These are phyloP conservation scores for Bombycilla garrulus DNA, from an alignment of 2,113 vertebrate genomes.

Conservation along the genomic window DNA sequence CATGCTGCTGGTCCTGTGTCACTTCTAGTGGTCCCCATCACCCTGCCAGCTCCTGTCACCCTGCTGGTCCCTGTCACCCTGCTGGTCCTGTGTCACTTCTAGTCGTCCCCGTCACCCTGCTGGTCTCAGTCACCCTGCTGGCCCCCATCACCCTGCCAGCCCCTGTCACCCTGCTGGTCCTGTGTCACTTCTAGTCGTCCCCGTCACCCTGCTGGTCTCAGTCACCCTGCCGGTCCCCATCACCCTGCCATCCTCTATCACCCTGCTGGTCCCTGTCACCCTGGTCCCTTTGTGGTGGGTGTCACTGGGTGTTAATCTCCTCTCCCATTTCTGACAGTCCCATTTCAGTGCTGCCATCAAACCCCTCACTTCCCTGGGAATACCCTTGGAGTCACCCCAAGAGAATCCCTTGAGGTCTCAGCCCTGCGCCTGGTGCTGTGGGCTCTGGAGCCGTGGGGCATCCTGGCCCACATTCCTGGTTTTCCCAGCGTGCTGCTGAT, in stretches of 20 bases:
- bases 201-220: no score
- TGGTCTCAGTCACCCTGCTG: no score
- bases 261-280: not conserved
- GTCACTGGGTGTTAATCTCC: not conserved
- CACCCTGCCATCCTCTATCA: not conserved
- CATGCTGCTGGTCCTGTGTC: no score
- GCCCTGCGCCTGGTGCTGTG: not conserved
- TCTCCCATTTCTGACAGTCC: not conserved
- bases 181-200: no score
- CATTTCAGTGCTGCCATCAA: rapidly evolving
- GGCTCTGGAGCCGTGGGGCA: rapidly evolving
- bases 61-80: not conserved
- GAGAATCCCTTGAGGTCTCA: not conserved
- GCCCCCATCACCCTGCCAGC: no score
- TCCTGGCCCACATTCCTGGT: rapidly evolving
- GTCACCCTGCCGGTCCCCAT: not conserved
- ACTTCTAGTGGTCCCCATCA: not conserved
- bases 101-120: no score
- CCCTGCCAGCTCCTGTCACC: not conserved
- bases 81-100: no score
- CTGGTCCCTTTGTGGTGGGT: not conserved
- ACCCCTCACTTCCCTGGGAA: not conserved
- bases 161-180: no score
- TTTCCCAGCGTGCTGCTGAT: rapidly evolving
- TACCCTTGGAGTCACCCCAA: not conserved